Evolutionary conservation across 2,113 vertebrate species (phyloP).

Genomic region (Eulemur macaco): DNA sequence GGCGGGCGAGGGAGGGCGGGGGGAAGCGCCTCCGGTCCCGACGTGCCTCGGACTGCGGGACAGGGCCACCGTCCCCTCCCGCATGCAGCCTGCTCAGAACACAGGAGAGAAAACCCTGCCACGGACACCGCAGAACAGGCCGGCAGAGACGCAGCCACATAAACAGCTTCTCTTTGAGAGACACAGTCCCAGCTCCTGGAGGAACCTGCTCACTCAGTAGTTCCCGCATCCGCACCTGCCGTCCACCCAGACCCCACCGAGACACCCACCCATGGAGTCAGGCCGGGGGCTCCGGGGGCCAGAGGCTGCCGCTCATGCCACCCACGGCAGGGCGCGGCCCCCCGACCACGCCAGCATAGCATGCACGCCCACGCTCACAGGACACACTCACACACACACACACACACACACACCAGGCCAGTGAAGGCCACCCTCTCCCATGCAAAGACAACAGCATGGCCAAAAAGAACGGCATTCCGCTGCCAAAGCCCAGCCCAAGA

Average conservation of each 20-base stretch:
- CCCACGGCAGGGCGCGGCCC: background rate
- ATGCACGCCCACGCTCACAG: background rate
- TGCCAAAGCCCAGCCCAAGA: background rate
- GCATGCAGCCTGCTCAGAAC: conserved; percentile 81
- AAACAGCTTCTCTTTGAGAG: conserved; percentile 90
- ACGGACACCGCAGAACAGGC: conserved; percentile 89
- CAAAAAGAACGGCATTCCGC: background rate
- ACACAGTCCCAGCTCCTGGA: conserved; percentile 91
- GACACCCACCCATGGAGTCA: background rate
- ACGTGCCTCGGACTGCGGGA: background rate
- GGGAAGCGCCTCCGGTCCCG: background rate
- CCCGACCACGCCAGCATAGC: background rate
- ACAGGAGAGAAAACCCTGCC: conserved; percentile 93
- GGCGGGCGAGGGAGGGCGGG: background rate
- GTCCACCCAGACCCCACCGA: background rate
- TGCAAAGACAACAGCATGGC: background rate
- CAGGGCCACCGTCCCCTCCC: background rate
- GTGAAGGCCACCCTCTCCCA: background rate
- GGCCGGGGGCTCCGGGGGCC: background rate
- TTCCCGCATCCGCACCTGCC: conserved; percentile 86
- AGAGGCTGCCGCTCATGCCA: background rate
- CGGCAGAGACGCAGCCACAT: conserved; percentile 87
- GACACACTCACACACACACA: background rate
- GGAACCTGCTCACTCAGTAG: conserved; percentile 94
- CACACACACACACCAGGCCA: background rate